These are phyloP conservation scores for Coluber constrictor DNA, from an alignment of 2,797 vertebrate species.

Conservation along the genomic window DNA sequence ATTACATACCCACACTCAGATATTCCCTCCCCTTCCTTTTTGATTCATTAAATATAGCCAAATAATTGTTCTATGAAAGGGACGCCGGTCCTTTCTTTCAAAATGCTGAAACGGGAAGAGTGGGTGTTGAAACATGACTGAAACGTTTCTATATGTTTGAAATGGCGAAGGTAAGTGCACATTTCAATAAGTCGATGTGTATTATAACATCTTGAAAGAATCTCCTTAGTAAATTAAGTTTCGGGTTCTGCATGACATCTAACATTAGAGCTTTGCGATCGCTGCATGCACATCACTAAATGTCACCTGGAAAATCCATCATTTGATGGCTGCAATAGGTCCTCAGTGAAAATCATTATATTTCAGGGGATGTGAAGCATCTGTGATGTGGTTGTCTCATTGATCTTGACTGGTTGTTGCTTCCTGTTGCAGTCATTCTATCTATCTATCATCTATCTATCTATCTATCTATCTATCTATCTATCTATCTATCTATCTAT, in stretches of 20 bases:
- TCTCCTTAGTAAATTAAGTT: not conserved
- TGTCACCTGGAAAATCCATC: not conserved
- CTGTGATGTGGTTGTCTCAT: not conserved
- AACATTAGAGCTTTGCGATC: not conserved
- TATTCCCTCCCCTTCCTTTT: not conserved
- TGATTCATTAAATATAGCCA: not conserved
- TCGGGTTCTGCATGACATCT: not conserved
- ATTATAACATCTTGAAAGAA: not conserved
- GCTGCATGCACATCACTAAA: not conserved
- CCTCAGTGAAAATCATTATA: not conserved
- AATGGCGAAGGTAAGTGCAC: not conserved
- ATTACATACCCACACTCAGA: slow-evolving; percentile 29
- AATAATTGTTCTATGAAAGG: not conserved
- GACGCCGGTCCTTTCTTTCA: too few species aligned
- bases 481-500: not conserved
- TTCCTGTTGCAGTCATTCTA: not conserved
- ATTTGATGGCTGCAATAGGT: not conserved
- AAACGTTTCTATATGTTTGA: not conserved
- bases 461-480: not conserved
- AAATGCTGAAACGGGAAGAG: not conserved
- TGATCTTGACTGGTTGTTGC: not conserved
- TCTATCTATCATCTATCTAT: not conserved
- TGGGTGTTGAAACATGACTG: not conserved
- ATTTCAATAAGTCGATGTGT: not conserved
- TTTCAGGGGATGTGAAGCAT: not conserved